These are phyloP conservation scores for Arctopsyche grandis DNA, from an alignment of 1,140 invertebrate species.

Conservation along the genomic window DNA sequence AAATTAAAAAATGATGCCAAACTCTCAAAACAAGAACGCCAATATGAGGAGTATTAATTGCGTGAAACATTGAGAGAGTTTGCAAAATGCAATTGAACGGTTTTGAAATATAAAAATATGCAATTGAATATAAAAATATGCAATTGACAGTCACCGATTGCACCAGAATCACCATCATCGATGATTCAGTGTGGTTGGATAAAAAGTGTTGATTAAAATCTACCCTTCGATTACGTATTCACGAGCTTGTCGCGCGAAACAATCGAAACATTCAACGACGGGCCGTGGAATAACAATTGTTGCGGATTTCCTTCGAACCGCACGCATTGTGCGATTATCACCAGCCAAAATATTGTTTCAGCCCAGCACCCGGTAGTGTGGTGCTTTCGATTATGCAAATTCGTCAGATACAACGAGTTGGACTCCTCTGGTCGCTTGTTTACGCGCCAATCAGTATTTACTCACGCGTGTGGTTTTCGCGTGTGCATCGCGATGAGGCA, in stretches of 20 bases:
- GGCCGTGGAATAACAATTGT: background rate
- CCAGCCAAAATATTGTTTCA: constrained; percentile 48
- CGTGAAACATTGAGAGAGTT: no score
- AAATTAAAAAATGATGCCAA: no score
- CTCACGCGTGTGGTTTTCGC: constrained; percentile 22
- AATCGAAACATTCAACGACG: background rate
- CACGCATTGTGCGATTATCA: constrained; percentile 36
- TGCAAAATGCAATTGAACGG: no score
- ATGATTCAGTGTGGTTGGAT: no score
- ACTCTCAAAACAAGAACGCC: no score
- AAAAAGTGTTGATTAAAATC: background rate
- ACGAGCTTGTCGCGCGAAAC: background rate
- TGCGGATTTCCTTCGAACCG: no score
- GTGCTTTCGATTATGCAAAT: constrained; percentile 43
- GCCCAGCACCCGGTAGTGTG: constrained; percentile 5
- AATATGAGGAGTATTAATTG: no score
- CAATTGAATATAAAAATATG: no score
- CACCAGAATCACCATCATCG: no score
- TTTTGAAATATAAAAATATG: no score
- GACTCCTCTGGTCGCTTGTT: background rate
- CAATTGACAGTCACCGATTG: no score
- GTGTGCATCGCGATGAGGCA: background rate
- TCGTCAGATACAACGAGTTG: constrained; percentile 6
- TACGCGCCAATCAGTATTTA: constrained; percentile 32
- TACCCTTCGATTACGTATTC: background rate